Percentiles rank a stretch among this genome's conserved stretches.
phyloP scores from a whole-genome alignment of 2,797 vertebrate genomes.

The Selene dorsalis region DNA sequence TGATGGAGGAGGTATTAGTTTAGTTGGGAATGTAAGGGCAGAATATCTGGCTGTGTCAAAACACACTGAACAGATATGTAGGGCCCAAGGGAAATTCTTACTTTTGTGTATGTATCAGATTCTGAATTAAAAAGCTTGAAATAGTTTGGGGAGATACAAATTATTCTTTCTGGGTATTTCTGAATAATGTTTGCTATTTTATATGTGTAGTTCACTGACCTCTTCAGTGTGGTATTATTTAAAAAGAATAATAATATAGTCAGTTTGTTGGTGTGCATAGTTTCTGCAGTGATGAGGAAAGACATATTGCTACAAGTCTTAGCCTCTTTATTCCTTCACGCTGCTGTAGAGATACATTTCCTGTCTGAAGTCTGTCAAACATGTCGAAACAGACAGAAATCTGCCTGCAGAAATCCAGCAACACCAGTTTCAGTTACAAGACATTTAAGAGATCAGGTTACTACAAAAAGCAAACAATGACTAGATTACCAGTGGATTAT shows the following conservation, averaged over 20 bases:
- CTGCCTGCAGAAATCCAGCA: background rate
- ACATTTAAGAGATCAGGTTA: background rate
- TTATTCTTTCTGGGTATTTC: no score
- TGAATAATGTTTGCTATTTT: background rate
- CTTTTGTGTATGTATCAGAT: background rate
- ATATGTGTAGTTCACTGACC: background rate
- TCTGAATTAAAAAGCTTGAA: no score
- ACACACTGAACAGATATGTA: background rate
- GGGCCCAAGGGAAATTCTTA: background rate
- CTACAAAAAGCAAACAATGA: background rate
- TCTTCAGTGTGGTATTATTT: background rate
- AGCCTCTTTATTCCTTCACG: conserved; percentile 1
- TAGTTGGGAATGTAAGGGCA: background rate
- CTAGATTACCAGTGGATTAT: background rate
- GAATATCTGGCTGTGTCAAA: background rate
- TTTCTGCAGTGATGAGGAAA: no score
- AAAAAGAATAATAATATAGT: background rate
- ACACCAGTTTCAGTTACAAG: background rate
- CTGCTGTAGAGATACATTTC: background rate
- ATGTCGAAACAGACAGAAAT: background rate
- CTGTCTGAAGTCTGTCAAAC: background rate
- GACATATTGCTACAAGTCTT: background rate
- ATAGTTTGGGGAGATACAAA: no score
- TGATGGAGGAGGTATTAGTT: background rate
- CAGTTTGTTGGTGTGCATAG: conserved; percentile 1